Evolutionary conservation across 2,113 vertebrate genomes (phyloP), one percentile per base, ranked within the genome.

Genomic region (Paratilapia polleni): DNA sequence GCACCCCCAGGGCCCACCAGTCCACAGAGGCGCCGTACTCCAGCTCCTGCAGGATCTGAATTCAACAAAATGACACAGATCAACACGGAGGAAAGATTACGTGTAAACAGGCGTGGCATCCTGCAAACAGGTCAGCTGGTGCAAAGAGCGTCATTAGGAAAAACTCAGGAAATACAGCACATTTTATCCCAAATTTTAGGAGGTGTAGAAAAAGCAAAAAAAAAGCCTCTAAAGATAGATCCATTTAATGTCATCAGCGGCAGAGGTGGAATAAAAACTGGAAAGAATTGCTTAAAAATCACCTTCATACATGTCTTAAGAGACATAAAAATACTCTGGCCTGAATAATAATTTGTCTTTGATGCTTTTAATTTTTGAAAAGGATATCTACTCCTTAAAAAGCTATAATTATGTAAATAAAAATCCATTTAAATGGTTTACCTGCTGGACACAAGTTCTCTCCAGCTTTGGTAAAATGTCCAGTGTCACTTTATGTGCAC

Each of bases 1-100:
- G 97, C 86, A 99, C 98, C 6, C 98, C 98, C 73, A 99, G 94
- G 17, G 98, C 98, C 98, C 98, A 99, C 98, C 98, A 99, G 94
- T 99, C 98, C 93, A 99, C 98, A 0, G 98, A 99, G 0, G 98
- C 97, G 8, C 98, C 98, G 0, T 99, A 99, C 92, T 99, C 98
- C 92, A 99, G 93, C 94, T 99, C 98, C 93, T 99, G 98, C 49
- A 99, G 96, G 91, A 99, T 99, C 98, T 99, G 84, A n/a, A 57
- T 41, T 6, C 58, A 36, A 60, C 43, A 70, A 41, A 62, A 74
- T 1, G 52, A 77, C 49, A 57, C 15, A 5, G 36, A 22, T 78
- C 6, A 87, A 66, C 28, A 24, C 1, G 12, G 17, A 26, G 56
- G 22, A 41, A 58, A 54, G 24, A n/a, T 41, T 19, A 31, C 6